Evolutionary conservation across 2,113 vertebrate genomes (phyloP).

Genomic region (Vireo altiloquus): DNA sequence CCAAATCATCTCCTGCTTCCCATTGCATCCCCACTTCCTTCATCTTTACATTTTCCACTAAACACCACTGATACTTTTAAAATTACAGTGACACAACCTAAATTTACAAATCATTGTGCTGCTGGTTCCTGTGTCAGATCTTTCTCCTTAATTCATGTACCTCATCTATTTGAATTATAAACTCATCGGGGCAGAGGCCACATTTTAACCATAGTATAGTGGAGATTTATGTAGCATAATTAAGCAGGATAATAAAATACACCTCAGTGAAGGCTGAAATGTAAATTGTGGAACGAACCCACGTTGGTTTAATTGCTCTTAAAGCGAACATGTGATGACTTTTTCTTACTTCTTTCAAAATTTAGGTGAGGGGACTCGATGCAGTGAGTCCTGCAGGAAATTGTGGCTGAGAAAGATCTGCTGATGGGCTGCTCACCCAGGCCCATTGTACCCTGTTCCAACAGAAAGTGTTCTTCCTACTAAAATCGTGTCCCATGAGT

Average conservation of each 20-base stretch:
- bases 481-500: background rate
- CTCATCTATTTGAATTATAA: background rate
- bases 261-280: background rate
- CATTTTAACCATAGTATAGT: background rate
- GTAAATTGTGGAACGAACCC: background rate
- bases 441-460: background rate
- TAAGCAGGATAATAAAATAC: background rate
- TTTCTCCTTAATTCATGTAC: background rate
- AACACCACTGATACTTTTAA: background rate
- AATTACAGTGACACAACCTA: background rate
- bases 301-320: background rate
- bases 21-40: background rate
- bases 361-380: background rate
- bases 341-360: background rate
- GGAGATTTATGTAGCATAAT: background rate
- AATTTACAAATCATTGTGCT: background rate
- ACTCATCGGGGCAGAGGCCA: background rate
- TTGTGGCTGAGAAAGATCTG: background rate
- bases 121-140: background rate
- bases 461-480: background rate
- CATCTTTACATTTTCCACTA: background rate
- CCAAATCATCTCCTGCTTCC: background rate
- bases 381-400: background rate
- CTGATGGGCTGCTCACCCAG: background rate
- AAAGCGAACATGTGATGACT: background rate